Evolutionary conservation across 2,113 vertebrate species (phyloP), one percentile per base, ranked within the genome.

Genomic region (Pandion haliaetus): DNA sequence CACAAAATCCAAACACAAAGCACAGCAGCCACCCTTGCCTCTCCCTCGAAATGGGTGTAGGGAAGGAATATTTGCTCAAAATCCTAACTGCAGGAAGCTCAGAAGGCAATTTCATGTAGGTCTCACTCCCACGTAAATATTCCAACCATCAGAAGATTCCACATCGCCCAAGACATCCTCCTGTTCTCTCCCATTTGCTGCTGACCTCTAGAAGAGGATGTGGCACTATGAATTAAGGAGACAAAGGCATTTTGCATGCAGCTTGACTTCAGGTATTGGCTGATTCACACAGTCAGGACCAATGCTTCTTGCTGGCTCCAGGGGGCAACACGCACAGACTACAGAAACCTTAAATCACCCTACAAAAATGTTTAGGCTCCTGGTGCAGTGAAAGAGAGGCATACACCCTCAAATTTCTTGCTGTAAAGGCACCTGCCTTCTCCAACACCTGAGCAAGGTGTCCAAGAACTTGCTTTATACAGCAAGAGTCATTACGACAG

Each of bases 81-180:
- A 69, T 34, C 49, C 57, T 45, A 76, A 57, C 0, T 9, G 52
- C 2, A 13, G 87, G 62, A 80, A 72, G 36, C 19, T 69, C 49
- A 91, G 78, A 80, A 62, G 31, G 24, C 40, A 91, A 87, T 38
- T 82, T 79, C 76, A 82, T 1, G 2, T 34, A 79, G 34, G 13
- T 79, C 61, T 79, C 40, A 52, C 4, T 12, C 29, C 11, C 0
- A 0, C 14, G 47, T 38, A 81, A 87, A 38, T 54, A 66, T 25
- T 67, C 31, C 49, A 58, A 47, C 47, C 69, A 71, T 20, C 42
- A 82, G 54, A 83, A 86, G 44, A 79, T 40, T 36, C n/a, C 38
- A 69, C 24, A 7, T 40, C 40, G 38, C 32, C 74, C 40, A 69
- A 72, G 71, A 63, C 0, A 1, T 14, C 44, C n/a, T 73, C 34